Conservation (phyloP, 2,888 invertebrate genomes). For the Drosophila barbarae region DNA sequence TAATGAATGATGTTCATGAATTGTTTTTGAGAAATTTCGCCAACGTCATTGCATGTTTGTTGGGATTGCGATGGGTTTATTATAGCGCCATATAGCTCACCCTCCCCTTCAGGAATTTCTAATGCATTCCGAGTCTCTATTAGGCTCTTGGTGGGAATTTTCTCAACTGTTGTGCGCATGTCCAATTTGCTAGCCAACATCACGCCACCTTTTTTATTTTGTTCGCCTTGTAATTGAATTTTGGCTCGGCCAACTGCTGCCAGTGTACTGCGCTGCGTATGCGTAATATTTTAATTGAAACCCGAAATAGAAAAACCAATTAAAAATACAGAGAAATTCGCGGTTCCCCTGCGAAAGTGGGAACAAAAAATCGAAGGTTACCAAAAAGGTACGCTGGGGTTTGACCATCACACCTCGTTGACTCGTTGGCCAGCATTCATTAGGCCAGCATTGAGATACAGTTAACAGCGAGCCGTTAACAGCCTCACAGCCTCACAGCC, state of each 20-base stretch:
- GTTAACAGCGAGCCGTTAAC: slow-evolving; percentile 23
- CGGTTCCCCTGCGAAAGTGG: background rate
- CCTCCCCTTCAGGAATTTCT: slow-evolving; percentile 1
- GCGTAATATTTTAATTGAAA: slow-evolving; percentile 47
- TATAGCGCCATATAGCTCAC: slow-evolving; percentile 4
- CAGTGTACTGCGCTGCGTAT: slow-evolving; percentile 43
- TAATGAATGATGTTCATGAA: slow-evolving; percentile 23
- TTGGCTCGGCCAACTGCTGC: slow-evolving; percentile 9
- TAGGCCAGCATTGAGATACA: slow-evolving; percentile 17
- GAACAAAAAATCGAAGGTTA: slow-evolving; percentile 7
- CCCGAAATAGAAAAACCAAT: slow-evolving; percentile 33
- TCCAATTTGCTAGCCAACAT: slow-evolving; percentile 51
- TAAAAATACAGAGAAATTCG: slow-evolving; percentile 13
- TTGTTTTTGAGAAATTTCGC: slow-evolving; percentile 15
- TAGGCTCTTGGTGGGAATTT: slow-evolving; percentile 9
- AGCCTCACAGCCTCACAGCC: background rate
- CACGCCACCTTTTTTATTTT: slow-evolving; percentile 56
- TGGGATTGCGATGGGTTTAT: background rate
- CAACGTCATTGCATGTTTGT: slow-evolving; percentile 27
- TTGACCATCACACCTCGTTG: slow-evolving; percentile 26
- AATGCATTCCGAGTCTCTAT: slow-evolving; percentile 11
- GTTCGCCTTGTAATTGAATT: slow-evolving; percentile 20
- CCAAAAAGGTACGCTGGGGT: background rate
- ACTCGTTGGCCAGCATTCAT: background rate
- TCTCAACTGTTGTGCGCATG: slow-evolving; percentile 35